Evolutionary conservation across 2,888 invertebrate genomes (phyloP), one percentile per base, ranked within the genome.

Genomic region (Altica lythri): DNA sequence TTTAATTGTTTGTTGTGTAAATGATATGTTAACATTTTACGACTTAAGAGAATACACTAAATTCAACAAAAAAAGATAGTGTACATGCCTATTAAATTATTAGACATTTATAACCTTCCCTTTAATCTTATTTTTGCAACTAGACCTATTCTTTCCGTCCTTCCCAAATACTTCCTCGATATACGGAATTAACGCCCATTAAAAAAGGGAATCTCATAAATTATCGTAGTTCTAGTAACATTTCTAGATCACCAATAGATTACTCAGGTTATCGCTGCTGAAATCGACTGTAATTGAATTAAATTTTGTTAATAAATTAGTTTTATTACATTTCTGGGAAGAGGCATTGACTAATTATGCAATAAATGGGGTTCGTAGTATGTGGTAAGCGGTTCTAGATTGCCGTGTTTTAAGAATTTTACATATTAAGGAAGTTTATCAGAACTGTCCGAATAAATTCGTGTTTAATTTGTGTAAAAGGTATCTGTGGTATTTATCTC

Each of bases 91-190:
- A n/a, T n/a, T n/a, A n/a, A n/a, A n/a, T n/a, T n/a, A n/a, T n/a
- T n/a, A n/a, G n/a, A n/a, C n/a, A 72, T 72, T 72, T 72, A 71
- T 67, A 54, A 63, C 62, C 40, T 59, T 60, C 55, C 56, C 52
- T 55, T 48, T 59, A 46, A 40, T 51, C 56, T 48, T 57, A 62
- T 53, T 50, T 50, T 49, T 40, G 35, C 29, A 40, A 46, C 27
- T 50, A 46, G 19, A 49, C 55, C 44, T 55, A 55, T 52, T 48
- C 49, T 38, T 47, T 56, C 56, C 35, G 42, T 48, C 43, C 53
- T 52, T 37, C 48, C 44, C 19, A 27, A 25, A 42, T 27, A 29
- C 44, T 49, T 37, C 47, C 48, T 40, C 35, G 17, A 19, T 47
- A 54, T 43, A 65, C 63, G 52, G 67, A 68, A 68, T 70, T 69